Evolutionary conservation across 2,113 vertebrate genomes (phyloP).

Genomic region (Myocastor coypus): DNA sequence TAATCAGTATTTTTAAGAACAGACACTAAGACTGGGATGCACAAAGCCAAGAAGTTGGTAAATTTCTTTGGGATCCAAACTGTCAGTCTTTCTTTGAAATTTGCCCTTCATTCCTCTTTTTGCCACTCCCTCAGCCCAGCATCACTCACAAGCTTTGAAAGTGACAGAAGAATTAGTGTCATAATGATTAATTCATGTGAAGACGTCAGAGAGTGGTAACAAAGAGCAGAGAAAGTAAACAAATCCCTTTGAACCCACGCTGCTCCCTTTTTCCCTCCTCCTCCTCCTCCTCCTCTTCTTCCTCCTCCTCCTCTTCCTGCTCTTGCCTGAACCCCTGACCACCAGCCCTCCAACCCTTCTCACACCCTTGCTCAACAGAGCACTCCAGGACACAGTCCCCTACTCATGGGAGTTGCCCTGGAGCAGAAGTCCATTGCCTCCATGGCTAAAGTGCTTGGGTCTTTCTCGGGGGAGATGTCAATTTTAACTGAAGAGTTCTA

Average conservation of each 20-base stretch:
- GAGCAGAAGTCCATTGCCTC: neutral
- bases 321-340: no score
- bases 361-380: neutral
- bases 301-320: no score
- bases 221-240: neutral
- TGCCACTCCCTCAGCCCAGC: fast-evolving
- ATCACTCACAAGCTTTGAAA: fast-evolving
- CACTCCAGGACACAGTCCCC: neutral
- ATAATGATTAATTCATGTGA: fast-evolving
- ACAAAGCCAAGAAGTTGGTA: neutral
- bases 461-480: neutral
- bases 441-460: neutral
- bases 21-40: neutral
- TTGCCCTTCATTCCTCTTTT: neutral
- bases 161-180: neutral
- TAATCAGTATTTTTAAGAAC: neutral
- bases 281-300: neutral
- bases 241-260: no score
- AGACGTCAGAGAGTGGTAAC: no score
- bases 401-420: neutral
- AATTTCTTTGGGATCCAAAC: neutral
- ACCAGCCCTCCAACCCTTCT: fast-evolving
- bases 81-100: neutral
- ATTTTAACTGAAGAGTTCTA: neutral
- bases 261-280: fast-evolving